Evolutionary conservation across 1,140 invertebrate species (phyloP), one percentile per base, ranked within the genome.

Genomic region (Hesperophylax magnus): DNA sequence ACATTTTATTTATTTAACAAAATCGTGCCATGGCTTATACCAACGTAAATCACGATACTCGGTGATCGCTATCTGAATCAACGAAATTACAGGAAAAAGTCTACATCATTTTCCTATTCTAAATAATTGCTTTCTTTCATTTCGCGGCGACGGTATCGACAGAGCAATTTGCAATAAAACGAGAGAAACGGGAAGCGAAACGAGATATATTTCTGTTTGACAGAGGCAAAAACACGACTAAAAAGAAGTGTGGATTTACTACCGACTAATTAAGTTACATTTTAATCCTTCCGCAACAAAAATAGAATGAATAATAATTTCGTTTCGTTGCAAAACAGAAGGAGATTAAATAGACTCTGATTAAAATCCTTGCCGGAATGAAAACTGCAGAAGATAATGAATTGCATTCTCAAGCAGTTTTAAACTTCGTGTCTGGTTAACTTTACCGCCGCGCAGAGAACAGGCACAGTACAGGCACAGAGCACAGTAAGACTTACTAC

Each of bases 161-260:
- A 27, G 20, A 54, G 52, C 69, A 72, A 72, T 72, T 72, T 72
- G 52, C 69, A 72, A 72, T 72, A 72, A 72, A 72, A 53, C 69
- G 47, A 72, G 7, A 72, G 27, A 18, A 72, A 72, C 27, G 15
- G 9, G 69, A 72, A 20, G 15, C 47, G 52, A 53, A 54, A 24
- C 52, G 47, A 72, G 52, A 72, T 72, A 54, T 31, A 72, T 72
- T 72, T 67, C 63, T 34, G 63, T 6, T 67, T 67, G 63, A 67
- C 63, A 67, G 9, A 47, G 11, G 39, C 9, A 47, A 14, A 3
- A 47, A 47, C 39, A 39, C 34, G 34, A 9, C 34, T 39, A 54
- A 72, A 72, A 17, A 24, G 53, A 56, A 72, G 27, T 54, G 69
- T 17, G 22, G n/a, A 54, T 56, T 53, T 54, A 72, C 69, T 47